Conservation (phyloP, 2,888 invertebrate genomes). For the Meta bourneti region DNA sequence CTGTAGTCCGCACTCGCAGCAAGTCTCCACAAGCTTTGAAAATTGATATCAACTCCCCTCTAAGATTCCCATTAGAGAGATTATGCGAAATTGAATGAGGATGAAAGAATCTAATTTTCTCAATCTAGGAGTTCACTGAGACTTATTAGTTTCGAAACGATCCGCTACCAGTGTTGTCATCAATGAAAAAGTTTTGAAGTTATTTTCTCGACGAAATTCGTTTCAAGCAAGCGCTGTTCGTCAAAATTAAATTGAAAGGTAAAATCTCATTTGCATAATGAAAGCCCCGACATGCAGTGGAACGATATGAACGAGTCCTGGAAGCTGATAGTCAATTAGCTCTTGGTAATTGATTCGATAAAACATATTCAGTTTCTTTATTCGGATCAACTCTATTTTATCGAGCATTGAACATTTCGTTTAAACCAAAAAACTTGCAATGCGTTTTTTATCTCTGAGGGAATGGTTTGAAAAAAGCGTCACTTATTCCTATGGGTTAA, state of each 20-base stretch:
- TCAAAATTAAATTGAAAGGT: background rate
- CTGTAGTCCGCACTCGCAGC: no score
- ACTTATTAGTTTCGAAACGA: background rate
- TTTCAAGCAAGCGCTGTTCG: background rate
- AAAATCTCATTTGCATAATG: slow-evolving; percentile 29
- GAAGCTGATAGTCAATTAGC: slow-evolving; percentile 34
- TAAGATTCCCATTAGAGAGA: background rate
- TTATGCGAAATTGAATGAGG: background rate
- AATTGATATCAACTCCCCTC: no score
- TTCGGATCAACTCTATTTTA: background rate
- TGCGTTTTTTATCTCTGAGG: background rate
- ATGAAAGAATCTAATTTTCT: background rate
- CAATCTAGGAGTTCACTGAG: background rate
- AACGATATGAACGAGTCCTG: background rate
- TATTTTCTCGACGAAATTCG: background rate
- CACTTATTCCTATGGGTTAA: background rate
- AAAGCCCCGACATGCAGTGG: background rate
- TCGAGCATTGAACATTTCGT: background rate
- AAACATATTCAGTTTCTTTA: slow-evolving; percentile 8
- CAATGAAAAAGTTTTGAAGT: background rate
- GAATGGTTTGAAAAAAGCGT: background rate
- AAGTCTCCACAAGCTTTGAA: no score
- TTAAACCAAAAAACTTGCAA: background rate
- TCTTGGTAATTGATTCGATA: slow-evolving; percentile 11
- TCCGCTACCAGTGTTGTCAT: background rate